Conservation (phyloP, 2,113 vertebrate species). For the Sylvia atricapilla region DNA sequence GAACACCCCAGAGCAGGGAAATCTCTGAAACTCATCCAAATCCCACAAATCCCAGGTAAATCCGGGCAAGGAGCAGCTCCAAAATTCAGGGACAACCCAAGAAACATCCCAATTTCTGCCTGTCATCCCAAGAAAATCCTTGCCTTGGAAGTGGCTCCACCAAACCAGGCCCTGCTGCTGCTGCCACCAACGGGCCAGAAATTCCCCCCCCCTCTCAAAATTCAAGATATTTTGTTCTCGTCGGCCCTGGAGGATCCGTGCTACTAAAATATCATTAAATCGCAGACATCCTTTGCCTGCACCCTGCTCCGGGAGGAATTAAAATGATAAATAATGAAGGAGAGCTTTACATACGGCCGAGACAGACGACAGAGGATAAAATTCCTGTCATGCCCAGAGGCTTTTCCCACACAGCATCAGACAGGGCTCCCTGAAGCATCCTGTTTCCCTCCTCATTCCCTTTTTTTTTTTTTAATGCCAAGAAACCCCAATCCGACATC, state of each 20-base stretch:
- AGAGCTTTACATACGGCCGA: neutral
- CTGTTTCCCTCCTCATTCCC: neutral
- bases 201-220: neutral
- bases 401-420: conserved; percentile 3
- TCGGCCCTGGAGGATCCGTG: neutral
- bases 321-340: neutral
- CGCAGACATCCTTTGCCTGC: neutral
- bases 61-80: neutral
- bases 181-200: neutral
- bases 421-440: neutral
- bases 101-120: conserved; percentile 62
- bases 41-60: neutral
- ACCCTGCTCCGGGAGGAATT: neutral
- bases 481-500: neutral
- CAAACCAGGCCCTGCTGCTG: neutral
- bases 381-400: neutral
- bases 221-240: neutral
- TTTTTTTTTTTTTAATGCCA: neutral
- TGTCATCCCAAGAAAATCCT: conserved; percentile 55
- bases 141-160: neutral
- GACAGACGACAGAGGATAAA: neutral
- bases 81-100: neutral
- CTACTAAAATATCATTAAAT: neutral
- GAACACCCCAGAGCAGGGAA: fast-evolving
- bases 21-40: neutral